Percentiles rank a stretch among this genome's conserved stretches.
Conservation (phyloP, 2,797 vertebrate species). For the Bovichtus variegatus region DNA sequence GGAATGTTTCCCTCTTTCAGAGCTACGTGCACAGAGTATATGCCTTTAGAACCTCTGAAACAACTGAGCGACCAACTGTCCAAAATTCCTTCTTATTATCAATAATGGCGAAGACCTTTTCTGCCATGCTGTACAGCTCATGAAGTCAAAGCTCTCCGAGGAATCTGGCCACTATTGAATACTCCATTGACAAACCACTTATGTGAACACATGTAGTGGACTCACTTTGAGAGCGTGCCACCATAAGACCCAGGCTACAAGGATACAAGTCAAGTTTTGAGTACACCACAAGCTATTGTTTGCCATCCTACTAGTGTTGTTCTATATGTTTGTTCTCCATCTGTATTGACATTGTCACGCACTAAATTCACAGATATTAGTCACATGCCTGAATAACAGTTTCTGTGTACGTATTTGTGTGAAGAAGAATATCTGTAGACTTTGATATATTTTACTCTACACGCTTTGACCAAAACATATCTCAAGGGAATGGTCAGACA, state of each 20-base stretch:
- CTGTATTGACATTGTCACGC: neutral
- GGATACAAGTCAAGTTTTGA: neutral
- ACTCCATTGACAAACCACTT: neutral
- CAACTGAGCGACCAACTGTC: neutral
- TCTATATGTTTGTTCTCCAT: neutral
- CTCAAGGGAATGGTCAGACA: neutral
- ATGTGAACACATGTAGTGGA: neutral
- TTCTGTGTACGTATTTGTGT: neutral
- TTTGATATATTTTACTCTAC: neutral
- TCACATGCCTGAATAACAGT: neutral
- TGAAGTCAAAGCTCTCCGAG: slow-evolving; percentile 3
- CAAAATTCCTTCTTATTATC: neutral
- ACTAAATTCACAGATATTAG: neutral
- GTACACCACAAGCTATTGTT: neutral
- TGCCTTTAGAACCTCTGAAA: neutral
- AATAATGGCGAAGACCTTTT: neutral
- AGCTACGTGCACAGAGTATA: neutral
- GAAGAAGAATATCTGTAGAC: neutral
- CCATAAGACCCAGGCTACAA: neutral
- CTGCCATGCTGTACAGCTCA: neutral
- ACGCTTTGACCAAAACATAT: neutral
- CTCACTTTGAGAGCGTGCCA: neutral
- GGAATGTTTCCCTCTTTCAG: neutral
- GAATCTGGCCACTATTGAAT: neutral
- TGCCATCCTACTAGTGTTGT: neutral